These are phyloP conservation scores for Microchrysa polita DNA, from an alignment of 2,888 invertebrate species.

Conservation along the genomic window DNA sequence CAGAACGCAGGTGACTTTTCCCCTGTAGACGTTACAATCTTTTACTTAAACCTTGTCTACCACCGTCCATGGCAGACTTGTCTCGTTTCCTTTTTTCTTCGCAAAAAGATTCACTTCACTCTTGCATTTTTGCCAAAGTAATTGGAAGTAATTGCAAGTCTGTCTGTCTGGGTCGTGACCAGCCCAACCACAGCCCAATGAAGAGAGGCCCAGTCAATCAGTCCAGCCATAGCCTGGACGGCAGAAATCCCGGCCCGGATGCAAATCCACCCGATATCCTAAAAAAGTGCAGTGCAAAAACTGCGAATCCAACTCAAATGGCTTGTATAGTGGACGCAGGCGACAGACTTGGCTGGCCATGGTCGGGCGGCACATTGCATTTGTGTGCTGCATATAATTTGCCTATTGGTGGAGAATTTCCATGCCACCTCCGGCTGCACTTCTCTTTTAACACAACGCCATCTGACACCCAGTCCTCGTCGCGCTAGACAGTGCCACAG, in stretches of 20 bases:
- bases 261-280: conserved; percentile 36
- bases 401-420: conserved; percentile 7
- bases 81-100: conserved; percentile 17
- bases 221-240: not conserved
- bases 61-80: not conserved
- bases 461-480: not conserved
- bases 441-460: not conserved
- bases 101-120: conserved; percentile 20
- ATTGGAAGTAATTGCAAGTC: conserved; percentile 40
- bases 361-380: conserved; percentile 25
- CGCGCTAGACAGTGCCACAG: conserved; percentile 18
- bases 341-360: conserved; percentile 5
- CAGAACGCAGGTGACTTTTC: too few relatives aligned
- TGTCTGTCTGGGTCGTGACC: conserved; percentile 42
- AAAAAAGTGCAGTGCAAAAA: conserved; percentile 31
- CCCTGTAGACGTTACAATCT: too few relatives aligned
- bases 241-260: conserved; percentile 23
- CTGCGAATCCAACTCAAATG: conserved; percentile 16
- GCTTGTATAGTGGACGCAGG: conserved; percentile 22
- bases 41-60: too few relatives aligned
- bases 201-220: too few relatives aligned
- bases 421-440: conserved; percentile 12
- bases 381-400: conserved; percentile 38
- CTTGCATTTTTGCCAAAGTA: conserved; percentile 32
- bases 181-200: conserved; percentile 23